Conservation (phyloP, 2,797 vertebrate species). For the Antennarius maculatus region DNA sequence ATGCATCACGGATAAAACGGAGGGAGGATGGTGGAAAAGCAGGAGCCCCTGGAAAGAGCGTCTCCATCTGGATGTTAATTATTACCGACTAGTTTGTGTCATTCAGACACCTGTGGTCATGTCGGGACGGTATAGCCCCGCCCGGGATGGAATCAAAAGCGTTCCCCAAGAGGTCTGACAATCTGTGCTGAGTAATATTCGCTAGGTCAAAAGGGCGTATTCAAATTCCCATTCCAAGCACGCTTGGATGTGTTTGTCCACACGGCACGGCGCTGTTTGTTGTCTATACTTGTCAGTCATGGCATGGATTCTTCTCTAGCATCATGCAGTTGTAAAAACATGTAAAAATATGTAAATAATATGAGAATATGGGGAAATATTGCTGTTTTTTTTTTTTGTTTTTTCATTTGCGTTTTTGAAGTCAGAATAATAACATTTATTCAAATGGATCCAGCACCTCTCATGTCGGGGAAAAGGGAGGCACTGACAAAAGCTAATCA, state of each 20-base stretch:
- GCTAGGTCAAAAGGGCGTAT: slow-evolving; percentile 44
- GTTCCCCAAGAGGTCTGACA: slow-evolving; percentile 25
- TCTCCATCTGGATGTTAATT: slow-evolving; percentile 54
- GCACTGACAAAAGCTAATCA: slow-evolving; percentile 38
- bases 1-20: slow-evolving; percentile 35
- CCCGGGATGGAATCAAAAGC: slow-evolving; percentile 13
- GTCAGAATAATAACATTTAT: slow-evolving; percentile 41
- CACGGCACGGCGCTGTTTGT: slow-evolving; percentile 29
- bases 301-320: slow-evolving; percentile 32
- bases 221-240: slow-evolving; percentile 38
- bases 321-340: slow-evolving; percentile 51
- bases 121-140: slow-evolving; percentile 3
- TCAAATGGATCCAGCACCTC: slow-evolving; percentile 46
- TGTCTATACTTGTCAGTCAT: slow-evolving; percentile 49
- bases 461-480: not conserved
- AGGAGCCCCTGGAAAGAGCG: slow-evolving; percentile 37
- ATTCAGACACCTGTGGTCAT: slow-evolving; percentile 40
- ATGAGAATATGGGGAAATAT: slow-evolving; percentile 56
- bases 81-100: slow-evolving; percentile 37
- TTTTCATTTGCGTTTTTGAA: slow-evolving; percentile 30
- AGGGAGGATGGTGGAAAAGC: slow-evolving; percentile 1
- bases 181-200: slow-evolving; percentile 26
- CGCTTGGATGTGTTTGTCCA: slow-evolving; percentile 26
- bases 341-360: slow-evolving; percentile 74
- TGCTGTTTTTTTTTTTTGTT: slow-evolving; percentile 37